phyloP scores from a whole-genome alignment of 1,140 invertebrate species.

The Grapholita molesta region DNA sequence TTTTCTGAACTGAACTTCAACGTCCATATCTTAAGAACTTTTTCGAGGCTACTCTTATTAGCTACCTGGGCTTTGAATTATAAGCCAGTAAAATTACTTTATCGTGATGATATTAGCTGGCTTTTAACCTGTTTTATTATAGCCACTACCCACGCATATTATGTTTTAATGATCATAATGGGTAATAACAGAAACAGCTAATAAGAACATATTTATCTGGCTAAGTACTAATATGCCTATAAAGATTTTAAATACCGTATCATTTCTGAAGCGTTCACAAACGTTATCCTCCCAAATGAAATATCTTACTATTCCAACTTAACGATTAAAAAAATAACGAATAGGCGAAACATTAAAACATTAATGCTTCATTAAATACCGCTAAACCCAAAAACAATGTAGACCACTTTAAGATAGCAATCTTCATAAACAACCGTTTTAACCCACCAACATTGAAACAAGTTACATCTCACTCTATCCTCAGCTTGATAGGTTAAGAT shows the following conservation, averaged over 20 bases:
- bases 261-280: too few species aligned
- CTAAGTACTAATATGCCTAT: background rate
- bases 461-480: background rate
- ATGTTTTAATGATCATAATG: background rate
- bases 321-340: background rate
- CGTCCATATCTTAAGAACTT: too few species aligned
- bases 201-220: background rate
- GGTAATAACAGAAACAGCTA: background rate
- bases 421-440: background rate
- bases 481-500: slow-evolving; percentile 25
- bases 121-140: background rate
- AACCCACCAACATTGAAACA: background rate
- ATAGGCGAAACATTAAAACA: background rate
- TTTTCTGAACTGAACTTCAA: too few species aligned
- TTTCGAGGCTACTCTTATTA: too few species aligned
- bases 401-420: slow-evolving; percentile 12
- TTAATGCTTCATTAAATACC: slow-evolving; percentile 15
- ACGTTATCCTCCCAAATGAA: too few species aligned
- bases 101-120: too few species aligned
- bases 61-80: too few species aligned
- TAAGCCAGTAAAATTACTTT: background rate
- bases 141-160: too few species aligned
- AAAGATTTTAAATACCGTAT: background rate
- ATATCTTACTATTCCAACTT: too few species aligned
- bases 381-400: slow-evolving; percentile 14